Base-by-base conservation (phyloP, 2,888 invertebrate genomes). In the Protophormia terraenovae region DNA sequence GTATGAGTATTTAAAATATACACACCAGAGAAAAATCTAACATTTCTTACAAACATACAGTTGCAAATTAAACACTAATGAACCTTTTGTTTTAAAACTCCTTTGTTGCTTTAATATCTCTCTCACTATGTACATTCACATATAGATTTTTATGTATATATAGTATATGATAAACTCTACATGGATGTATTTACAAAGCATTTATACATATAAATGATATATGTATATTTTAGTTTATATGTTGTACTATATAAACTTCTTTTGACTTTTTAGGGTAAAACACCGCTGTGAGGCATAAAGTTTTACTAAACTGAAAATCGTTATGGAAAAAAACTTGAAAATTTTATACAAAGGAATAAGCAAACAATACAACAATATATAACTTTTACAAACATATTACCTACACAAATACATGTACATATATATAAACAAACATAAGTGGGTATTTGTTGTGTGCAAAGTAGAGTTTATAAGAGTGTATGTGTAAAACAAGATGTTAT, bases 401-500 rank as follows among this genome's bases (percentile, higher is more conserved):
- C 4, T 19, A 7, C 19, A 45, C 29, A 19, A 41, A 2, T n/a
- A 8, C 16, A 16, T 22, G 1, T 47, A 58, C 19, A 58, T 7
- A 19, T 22, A 62, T 24, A n/a, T n/a, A n/a, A n/a, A 19, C 35
- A 47, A 8, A 62, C 14, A n/a, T 47, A 32, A 1, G 2, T 0
- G n/a, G 14, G 0, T 24, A 38, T 14, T 16, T 14, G 16, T 45
- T 16, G n/a, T 5, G n/a, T 16, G 4, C 1, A 16, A n/a, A 69
- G 12, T 35, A 5, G 47, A 32, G 14, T 24, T 1, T 16, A n/a
- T 45, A 55, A 16, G 60, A 10, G 0, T 29, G 35, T 27, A 14
- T 47, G 60, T 62, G 24, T 55, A 29, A 72, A 80, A 71, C 62
- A 81, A 81, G 69, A 76, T 80, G 78, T 85, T 78, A 84, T 88